These are phyloP conservation scores for Leptinotarsa lineolata DNA, from an alignment of 1,140 invertebrate species.

Conservation along the genomic window DNA sequence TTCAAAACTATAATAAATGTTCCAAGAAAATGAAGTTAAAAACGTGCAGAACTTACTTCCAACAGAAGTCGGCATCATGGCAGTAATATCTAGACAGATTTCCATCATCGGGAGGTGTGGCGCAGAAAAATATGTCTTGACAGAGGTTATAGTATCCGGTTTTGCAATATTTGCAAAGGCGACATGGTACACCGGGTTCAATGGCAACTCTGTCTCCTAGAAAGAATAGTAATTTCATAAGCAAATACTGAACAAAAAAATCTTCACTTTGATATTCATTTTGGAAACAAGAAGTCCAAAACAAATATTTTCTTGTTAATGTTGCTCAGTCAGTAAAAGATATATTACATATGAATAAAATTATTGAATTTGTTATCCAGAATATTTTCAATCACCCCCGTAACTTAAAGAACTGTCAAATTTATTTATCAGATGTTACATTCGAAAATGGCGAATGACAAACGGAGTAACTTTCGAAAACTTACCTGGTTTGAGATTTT, in stretches of 20 bases:
- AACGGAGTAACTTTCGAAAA: conserved; percentile 4
- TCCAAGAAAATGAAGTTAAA: no score
- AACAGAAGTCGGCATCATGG: conserved; percentile 92
- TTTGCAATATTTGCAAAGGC: conserved; percentile 84
- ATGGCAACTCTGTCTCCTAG: conserved; percentile 88
- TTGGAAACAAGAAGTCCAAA: no score
- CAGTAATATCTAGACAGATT: conserved; percentile 83
- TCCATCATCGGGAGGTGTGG: conserved; percentile 88
- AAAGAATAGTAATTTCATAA: neutral
- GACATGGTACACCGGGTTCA: conserved; percentile 89
- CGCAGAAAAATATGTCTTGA: conserved; percentile 82
- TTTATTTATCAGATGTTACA: neutral
- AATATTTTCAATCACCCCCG: no score
- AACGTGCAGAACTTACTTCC: conserved; percentile 68
- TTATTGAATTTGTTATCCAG: no score
- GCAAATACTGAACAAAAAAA: no score
- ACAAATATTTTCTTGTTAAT: no score
- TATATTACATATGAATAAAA: no score
- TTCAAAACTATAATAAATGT: neutral
- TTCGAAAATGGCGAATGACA: neutral
- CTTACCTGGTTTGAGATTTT: conserved; percentile 67
- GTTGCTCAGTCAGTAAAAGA: no score
- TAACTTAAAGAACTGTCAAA: no score
- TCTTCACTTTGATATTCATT: no score
- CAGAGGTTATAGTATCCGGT: conserved; percentile 90